These are phyloP conservation scores for Apocheima hispidaria DNA, from an alignment of 2,888 invertebrate species.

Conservation along the genomic window DNA sequence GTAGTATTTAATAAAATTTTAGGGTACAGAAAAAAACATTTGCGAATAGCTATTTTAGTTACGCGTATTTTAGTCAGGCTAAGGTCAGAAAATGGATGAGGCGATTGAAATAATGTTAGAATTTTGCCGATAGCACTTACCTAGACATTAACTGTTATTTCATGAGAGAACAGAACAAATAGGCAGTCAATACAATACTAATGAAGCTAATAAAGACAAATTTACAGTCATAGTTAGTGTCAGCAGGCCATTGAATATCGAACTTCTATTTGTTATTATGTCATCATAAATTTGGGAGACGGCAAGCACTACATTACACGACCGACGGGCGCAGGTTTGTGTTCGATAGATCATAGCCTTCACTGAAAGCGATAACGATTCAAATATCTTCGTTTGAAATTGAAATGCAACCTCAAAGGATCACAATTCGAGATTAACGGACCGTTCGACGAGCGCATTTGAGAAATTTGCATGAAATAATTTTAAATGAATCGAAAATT, in stretches of 20 bases:
- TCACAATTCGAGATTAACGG: slow-evolving; percentile 42
- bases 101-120: neutral
- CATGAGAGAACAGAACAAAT: neutral
- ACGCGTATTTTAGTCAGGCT: neutral
- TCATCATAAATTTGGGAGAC: slow-evolving; percentile 62
- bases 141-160: neutral
- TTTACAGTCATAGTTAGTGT: slow-evolving; percentile 33
- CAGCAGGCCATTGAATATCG: slow-evolving; percentile 48
- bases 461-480: slow-evolving; percentile 51
- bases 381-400: slow-evolving; percentile 41
- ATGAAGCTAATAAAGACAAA: slow-evolving; percentile 29
- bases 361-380: slow-evolving; percentile 31
- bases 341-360: slow-evolving; percentile 44
- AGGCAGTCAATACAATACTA: slow-evolving; percentile 7
- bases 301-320: slow-evolving; percentile 60
- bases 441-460: slow-evolving; percentile 36
- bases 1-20: slow-evolving; percentile 3
- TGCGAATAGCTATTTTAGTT: neutral
- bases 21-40: neutral
- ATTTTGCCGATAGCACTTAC: neutral
- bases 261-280: slow-evolving; percentile 59
- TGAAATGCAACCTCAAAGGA: slow-evolving; percentile 42
- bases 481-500: slow-evolving; percentile 66
- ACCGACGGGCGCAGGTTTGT: slow-evolving; percentile 46
- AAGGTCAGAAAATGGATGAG: neutral